Conservation (phyloP, 1,140 invertebrate species). For the Chionoecetes opilio region DNA sequence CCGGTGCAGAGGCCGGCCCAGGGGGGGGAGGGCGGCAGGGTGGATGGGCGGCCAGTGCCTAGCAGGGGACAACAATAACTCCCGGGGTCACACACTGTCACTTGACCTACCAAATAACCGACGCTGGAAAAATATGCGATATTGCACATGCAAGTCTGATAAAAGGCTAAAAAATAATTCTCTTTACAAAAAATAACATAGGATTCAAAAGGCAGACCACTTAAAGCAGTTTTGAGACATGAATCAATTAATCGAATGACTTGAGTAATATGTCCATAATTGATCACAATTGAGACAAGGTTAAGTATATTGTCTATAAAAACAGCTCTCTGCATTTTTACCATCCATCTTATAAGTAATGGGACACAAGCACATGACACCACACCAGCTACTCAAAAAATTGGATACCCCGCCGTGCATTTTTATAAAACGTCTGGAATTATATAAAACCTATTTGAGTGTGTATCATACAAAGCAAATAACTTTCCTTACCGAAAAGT, state of each 20-base stretch:
- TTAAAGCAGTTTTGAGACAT: slow-evolving; percentile 68
- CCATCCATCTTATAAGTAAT: slow-evolving; percentile 75
- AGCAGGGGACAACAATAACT: slow-evolving; percentile 42
- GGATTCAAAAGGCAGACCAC: slow-evolving; percentile 62
- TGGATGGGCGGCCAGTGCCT: slow-evolving; percentile 2
- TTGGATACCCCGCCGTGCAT: slow-evolving; percentile 69
- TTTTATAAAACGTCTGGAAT: slow-evolving; percentile 71
- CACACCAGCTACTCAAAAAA: slow-evolving; percentile 75
- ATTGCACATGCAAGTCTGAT: slow-evolving; percentile 75
- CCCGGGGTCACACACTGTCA: slow-evolving; percentile 71
- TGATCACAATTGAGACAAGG: slow-evolving; percentile 66
- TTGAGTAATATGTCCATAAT: slow-evolving; percentile 57
- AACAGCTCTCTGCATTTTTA: slow-evolving; percentile 63
- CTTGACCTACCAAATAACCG: slow-evolving; percentile 60
- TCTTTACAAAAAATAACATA: slow-evolving; percentile 48
- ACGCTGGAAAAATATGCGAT: slow-evolving; percentile 67
- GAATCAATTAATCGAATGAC: slow-evolving; percentile 63
- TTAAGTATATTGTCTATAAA: slow-evolving; percentile 55
- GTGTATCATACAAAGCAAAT: slow-evolving; percentile 77
- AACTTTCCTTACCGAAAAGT: slow-evolving; percentile 54
- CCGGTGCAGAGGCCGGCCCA: background rate
- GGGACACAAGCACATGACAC: slow-evolving; percentile 75
- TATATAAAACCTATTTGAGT: slow-evolving; percentile 74
- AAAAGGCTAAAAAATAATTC: slow-evolving; percentile 60
- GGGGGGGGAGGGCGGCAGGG: background rate